Base-by-base conservation (phyloP, 2,797 vertebrate species). In the Epinephelus coioides region DNA sequence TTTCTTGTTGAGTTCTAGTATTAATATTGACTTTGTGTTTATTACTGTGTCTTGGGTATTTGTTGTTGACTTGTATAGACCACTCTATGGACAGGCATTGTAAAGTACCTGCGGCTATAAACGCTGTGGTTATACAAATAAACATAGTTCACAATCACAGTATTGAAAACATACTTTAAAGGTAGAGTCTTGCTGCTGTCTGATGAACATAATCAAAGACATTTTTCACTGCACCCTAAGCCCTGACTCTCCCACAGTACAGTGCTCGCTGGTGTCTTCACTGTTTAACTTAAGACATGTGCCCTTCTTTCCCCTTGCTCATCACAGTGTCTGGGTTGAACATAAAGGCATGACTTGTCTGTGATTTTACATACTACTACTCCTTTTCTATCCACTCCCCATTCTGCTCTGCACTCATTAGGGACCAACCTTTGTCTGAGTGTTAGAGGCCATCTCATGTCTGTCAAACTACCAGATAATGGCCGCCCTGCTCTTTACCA, bases 401-500 rank as follows among this genome's bases (percentile, higher is more conserved):
- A 3, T 76, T 11, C 63, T 70, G 53, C 79, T 73, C 55, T 2
- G 2, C 51, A 49, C 81, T 93, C 91, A 90, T 92, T 92, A 93
- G 43, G 76, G 69, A 73, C 80, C 84, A 84, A 86, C 84, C 81
- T 87, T 80, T 79, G 81, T 82, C 78, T 70, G 63, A 72, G 77
- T 85, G 73, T 85, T 83, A 56, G 78, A 86, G 87, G 82, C 82
- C 80, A 69, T 74, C 72, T 86, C 73, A 47, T 76, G 84, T 83
- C 89, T 91, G 85, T 81, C 81, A 79, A 69, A 76, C 66, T 34
- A 77, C 56, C 66, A 83, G 75, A 68, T 93, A 93, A 93, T 93
- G 86, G 84, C 83, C 40, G 19, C 76, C 77, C 69, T 85, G 84
- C 89, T 91, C 89, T 89, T 91, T 88, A 86, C 87, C 76, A 80